Percentiles rank a stretch among this genome's conserved stretches.
These are phyloP conservation scores for Bombus breviceps DNA, from an alignment of 1,140 invertebrate species.

Conservation along the genomic window DNA sequence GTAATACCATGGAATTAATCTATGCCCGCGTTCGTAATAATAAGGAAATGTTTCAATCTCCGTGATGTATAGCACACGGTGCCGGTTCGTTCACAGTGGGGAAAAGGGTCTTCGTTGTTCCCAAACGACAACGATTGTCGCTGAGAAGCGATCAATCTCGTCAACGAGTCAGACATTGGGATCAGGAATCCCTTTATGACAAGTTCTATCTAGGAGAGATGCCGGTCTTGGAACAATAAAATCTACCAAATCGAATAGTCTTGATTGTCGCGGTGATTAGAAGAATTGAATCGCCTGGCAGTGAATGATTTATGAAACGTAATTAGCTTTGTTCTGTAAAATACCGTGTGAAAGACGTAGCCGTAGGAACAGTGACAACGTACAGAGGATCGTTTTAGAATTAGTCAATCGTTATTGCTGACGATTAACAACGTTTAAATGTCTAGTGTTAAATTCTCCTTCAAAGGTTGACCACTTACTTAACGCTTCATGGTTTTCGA, in stretches of 20 bases:
- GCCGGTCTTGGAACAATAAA: conserved; percentile 46
- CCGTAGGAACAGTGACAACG: not conserved
- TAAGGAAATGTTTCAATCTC: conserved; percentile 83
- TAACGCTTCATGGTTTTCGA: not conserved
- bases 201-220: conserved; percentile 10
- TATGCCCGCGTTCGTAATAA: conserved; percentile 82
- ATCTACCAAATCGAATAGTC: conserved; percentile 46
- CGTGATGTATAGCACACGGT: conserved; percentile 80
- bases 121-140: conserved; percentile 58
- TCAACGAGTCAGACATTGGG: conserved; percentile 64
- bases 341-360: not conserved
- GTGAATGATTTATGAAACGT: conserved; percentile 33
- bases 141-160: conserved; percentile 68
- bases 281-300: conserved; percentile 14
- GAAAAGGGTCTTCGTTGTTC: conserved; percentile 66
- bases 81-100: conserved; percentile 51
- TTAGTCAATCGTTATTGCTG: not conserved
- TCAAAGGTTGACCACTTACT: not conserved
- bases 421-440: not conserved
- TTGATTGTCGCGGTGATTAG: conserved; percentile 36
- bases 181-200: conserved; percentile 57
- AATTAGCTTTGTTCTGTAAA: conserved; percentile 37
- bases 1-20: conserved; percentile 81
- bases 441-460: not conserved
- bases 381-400: not conserved